Percentiles rank a stretch among this genome's conserved stretches.
These are phyloP conservation scores for Avahi laniger DNA, from an alignment of 2,797 vertebrate species.

Conservation along the genomic window DNA sequence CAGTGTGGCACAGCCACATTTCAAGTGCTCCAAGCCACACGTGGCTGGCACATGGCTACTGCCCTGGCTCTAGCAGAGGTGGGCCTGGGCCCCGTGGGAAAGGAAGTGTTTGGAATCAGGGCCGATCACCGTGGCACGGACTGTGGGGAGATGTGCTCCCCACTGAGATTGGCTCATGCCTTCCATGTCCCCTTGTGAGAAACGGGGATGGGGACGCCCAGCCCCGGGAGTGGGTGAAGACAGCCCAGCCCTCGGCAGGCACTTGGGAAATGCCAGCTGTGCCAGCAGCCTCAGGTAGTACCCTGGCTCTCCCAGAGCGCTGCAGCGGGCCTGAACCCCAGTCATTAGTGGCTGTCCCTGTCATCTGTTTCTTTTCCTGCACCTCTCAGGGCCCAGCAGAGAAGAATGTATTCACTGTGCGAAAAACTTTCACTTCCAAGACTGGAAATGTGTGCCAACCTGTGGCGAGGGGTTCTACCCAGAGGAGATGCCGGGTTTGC, in stretches of 20 bases:
- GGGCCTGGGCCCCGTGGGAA: background rate
- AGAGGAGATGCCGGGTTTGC: conserved; percentile 84
- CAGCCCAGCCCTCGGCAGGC: background rate
- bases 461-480: conserved; percentile 90
- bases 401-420: conserved; percentile 91
- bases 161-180: background rate
- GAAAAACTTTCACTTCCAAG: conserved; percentile 84
- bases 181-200: background rate
- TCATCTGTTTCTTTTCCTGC: conserved; percentile 23
- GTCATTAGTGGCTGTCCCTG: accelerated
- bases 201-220: too few relatives aligned
- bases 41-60: background rate
- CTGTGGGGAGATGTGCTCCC: background rate
- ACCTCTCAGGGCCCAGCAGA: conserved; percentile 84
- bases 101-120: background rate
- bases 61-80: background rate
- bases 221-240: background rate
- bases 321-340: accelerated
- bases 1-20: background rate
- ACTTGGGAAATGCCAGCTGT: background rate
- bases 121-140: accelerated
- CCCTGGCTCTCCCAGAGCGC: background rate
- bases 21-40: background rate
- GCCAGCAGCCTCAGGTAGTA: too few relatives aligned
- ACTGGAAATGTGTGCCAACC: conserved; percentile 89